Base-by-base conservation (phyloP, 1,140 invertebrate species). In the Monomorium pharaonis region DNA sequence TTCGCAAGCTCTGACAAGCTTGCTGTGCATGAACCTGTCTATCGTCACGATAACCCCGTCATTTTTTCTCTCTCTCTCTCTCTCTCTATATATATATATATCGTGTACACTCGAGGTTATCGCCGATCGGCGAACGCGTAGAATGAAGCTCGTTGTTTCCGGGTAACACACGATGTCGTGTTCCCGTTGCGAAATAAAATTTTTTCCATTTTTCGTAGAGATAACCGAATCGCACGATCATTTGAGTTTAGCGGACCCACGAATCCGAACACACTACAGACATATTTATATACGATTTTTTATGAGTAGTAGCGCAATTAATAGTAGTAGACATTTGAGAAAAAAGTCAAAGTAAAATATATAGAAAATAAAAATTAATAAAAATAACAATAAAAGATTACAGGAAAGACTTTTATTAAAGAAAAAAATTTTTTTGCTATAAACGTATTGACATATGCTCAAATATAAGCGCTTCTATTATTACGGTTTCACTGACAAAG, bases 31-130 rank as follows among this genome's bases (percentile, higher is more conserved):
- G 87, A 86, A 80, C 87, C 77, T 37, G 51, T 54, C 58, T 87
- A 89, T 89, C 88, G 42, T 27, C 44, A 14, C 58, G 88, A 89
- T 89, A 89, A 89, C 88, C 87, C 56, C 24, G 75, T 27, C 27
- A 65, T 89, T 89, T 87, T n/a, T 89, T 49, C 44, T 51, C 60
- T 72, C 42, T 75, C n/a, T n/a, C n/a, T n/a, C n/a, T n/a, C n/a
- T n/a, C n/a, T n/a, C n/a, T n/a, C n/a, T n/a, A n/a, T n/a, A n/a
- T n/a, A n/a, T n/a, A n/a, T n/a, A n/a, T n/a, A 30, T 60, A 86
- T 85, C 83, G 47, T 72, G 54, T 58, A 75, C 37, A 60, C 33
- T 4, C 27, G 24, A 30, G 88, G 87, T 89, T 89, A 89, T 89
- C 88, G 54, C 10, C 3, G 33, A 74, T 63, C 16, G 80, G 54